phyloP scores from a whole-genome alignment of 2,888 invertebrate species.

The Drosophila falleni region DNA sequence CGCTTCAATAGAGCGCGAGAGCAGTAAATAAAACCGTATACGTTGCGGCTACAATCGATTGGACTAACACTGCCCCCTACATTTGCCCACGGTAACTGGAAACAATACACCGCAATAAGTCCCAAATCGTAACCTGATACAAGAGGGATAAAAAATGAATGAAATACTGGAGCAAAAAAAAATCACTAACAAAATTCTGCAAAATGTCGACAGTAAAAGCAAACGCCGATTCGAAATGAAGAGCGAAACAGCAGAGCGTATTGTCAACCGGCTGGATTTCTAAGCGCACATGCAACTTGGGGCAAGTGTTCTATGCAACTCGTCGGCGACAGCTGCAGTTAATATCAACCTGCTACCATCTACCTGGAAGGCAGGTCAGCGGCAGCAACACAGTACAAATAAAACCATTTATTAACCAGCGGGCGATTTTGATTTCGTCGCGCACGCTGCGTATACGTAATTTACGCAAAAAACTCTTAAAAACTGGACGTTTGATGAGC shows the following conservation, averaged over 20 bases:
- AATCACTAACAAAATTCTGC: neutral
- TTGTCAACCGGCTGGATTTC: conserved; percentile 36
- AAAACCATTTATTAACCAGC: conserved; percentile 42
- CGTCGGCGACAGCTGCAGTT: conserved; percentile 10
- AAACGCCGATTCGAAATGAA: conserved; percentile 46
- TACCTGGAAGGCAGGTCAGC: neutral
- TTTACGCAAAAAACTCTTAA: neutral
- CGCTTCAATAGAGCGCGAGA: conserved; percentile 53
- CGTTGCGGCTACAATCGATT: conserved; percentile 61
- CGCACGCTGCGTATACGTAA: conserved; percentile 26
- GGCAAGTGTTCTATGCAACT: conserved; percentile 3
- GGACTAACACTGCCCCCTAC: conserved; percentile 24
- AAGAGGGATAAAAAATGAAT: conserved; percentile 14
- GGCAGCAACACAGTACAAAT: neutral
- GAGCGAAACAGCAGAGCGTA: conserved; percentile 46
- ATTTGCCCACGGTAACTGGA: conserved; percentile 40
- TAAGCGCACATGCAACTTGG: conserved; percentile 7
- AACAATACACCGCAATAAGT: conserved; percentile 68
- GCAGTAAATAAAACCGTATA: conserved; percentile 63
- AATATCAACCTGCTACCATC: conserved; percentile 12
- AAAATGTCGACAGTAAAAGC: conserved; percentile 27
- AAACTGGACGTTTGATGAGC: neutral
- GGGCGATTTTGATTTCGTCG: conserved; percentile 20
- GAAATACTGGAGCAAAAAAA: conserved; percentile 11
- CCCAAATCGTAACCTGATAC: conserved; percentile 43